A percentile compares a stretch with the other conserved stretches of the same genome.
Evolutionary conservation across 1,140 invertebrate genomes (phyloP).

Genomic region (Aphis gossypii): DNA sequence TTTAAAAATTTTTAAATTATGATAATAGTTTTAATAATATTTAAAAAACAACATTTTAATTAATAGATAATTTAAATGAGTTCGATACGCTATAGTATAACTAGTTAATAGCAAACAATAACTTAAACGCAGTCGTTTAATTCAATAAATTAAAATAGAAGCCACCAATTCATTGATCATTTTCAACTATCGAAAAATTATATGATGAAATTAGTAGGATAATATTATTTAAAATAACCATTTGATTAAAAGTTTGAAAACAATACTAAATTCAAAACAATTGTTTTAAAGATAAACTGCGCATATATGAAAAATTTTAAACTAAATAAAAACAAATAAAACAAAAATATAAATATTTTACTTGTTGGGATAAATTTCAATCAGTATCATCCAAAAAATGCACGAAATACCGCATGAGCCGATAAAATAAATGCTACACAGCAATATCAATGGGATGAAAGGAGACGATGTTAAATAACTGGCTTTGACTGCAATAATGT

Average conservation of each 20-base stretch:
- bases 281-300: not conserved
- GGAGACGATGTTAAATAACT: not conserved
- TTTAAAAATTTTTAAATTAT: too few species aligned
- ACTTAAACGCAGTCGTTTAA: too few species aligned
- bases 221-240: not conserved
- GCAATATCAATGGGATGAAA: slow-evolving; percentile 57
- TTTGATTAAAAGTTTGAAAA: not conserved
- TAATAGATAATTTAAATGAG: too few species aligned
- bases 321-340: not conserved
- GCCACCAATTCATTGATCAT: not conserved
- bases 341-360: slow-evolving; percentile 40
- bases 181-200: not conserved
- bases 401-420: slow-evolving; percentile 57
- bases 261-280: not conserved
- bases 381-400: slow-evolving; percentile 61
- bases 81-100: too few species aligned
- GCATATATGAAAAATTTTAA: not conserved
- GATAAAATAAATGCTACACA: slow-evolving; percentile 58
- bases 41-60: too few species aligned
- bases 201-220: not conserved
- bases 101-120: too few species aligned
- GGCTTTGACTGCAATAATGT: slow-evolving; percentile 3
- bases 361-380: slow-evolving; percentile 61
- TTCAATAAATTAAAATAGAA: too few species aligned
- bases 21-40: too few species aligned